Evolutionary conservation across 2,797 vertebrate genomes (phyloP).

Genomic region (Salmo trutta): DNA sequence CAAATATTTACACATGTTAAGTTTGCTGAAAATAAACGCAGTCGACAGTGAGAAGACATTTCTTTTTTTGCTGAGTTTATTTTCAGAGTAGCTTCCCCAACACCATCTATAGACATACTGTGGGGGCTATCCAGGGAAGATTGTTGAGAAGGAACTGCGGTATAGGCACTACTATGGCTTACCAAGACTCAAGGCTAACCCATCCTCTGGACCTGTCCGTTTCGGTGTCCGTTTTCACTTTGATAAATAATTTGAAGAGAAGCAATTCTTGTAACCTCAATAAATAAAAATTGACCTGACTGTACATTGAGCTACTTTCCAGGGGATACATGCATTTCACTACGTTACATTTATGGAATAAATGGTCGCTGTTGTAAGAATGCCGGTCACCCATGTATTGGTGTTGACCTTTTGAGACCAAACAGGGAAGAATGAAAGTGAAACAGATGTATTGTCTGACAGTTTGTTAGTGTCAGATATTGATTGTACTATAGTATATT

Average conservation of each 20-base stretch:
- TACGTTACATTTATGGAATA: conserved; percentile 20
- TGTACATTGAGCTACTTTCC: background rate
- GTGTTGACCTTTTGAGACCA: background rate
- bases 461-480: background rate
- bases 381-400: background rate
- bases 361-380: background rate
- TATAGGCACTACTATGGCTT: background rate
- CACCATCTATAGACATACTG: no score
- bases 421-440: background rate
- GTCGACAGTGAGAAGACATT: no score
- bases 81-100: no score
- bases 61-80: no score
- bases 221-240: background rate
- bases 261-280: background rate
- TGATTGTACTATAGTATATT: conserved; percentile 41
- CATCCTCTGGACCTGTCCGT: background rate
- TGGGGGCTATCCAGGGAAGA: no score
- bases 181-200: background rate
- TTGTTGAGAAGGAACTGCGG: background rate
- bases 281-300: background rate
- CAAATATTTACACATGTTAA: no score
- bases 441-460: background rate
- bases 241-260: background rate
- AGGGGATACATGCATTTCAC: conserved; percentile 11
- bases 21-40: no score